These are phyloP conservation scores for Byasa hedistus DNA, from an alignment of 2,888 invertebrate genomes.

Conservation along the genomic window DNA sequence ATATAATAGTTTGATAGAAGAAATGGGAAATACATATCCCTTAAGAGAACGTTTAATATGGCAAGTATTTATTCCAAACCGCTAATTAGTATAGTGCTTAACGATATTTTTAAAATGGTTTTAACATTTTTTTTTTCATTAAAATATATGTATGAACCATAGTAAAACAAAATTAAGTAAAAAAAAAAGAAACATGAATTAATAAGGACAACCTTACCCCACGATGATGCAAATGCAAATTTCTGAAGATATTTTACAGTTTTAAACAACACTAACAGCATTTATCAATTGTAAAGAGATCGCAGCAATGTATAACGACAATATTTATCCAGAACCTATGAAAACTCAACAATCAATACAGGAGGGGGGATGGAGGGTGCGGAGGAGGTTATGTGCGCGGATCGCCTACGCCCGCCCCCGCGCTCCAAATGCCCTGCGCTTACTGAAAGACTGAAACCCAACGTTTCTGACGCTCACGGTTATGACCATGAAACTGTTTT, in stretches of 20 bases:
- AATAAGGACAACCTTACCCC: conserved; percentile 1
- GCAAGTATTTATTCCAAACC: no score
- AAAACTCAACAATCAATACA: conserved; percentile 73
- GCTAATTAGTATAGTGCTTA: no score
- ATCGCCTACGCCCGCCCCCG: conserved; percentile 53
- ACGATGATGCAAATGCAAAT: background rate
- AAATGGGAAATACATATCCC: no score
- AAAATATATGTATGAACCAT: background rate
- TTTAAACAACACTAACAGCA: conserved; percentile 5
- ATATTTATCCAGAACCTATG: conserved; percentile 66
- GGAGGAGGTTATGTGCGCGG: conserved; percentile 52
- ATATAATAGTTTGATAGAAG: no score
- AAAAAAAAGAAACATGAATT: background rate
- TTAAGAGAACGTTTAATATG: no score
- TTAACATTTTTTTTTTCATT: no score
- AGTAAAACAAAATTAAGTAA: background rate
- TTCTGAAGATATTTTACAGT: background rate
- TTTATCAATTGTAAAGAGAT: conserved; percentile 18
- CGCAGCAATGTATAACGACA: conserved; percentile 43
- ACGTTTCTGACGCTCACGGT: conserved; percentile 62
- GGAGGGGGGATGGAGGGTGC: conserved; percentile 37
- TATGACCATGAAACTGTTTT: conserved; percentile 47
- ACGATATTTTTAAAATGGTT: no score
- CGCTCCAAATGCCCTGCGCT: conserved; percentile 40
- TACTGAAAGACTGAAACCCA: conserved; percentile 49